Base-by-base conservation (phyloP, 2,113 vertebrate species). In the Myrmophylax atrothorax region DNA sequence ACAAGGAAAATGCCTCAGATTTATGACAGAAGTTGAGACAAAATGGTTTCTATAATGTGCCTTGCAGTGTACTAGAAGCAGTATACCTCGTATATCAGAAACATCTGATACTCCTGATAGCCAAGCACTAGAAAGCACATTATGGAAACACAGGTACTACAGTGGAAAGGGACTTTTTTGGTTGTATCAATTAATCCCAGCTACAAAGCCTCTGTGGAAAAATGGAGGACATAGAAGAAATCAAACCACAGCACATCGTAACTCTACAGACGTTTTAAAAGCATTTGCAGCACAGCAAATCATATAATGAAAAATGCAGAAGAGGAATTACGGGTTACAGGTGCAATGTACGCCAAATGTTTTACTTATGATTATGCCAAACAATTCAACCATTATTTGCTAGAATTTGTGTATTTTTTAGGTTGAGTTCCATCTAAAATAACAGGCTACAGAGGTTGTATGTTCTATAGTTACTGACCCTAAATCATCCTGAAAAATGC, bases 401-500 rank as follows among this genome's bases (percentile, higher is more conserved):
- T n/a, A 82, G 22, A 84, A 75, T 68, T 59, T 89, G 0, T n/a
- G 60, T 12, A 5, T 1, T 49, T 91, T 86, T 74, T 33, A 75
- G 20, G 7, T 8, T 38, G 49, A 62, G 9, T 49, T 81, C 38
- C 19, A 79, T 16, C 7, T n/a, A 55, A 75, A 90, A 10, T 58
- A 87, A 62, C 11, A 52, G 3, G 31, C 22, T 82, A 72, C 8
- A 68, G 8, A 64, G 5, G 3, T 23, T 68, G 29, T 12, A 44
- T 22, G 37, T 67, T 70, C 37, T 84, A 28, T 4, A 73, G 18
- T 66, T 76, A 84, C 97, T 95, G 93, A 99, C 99, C 99, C 98
- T 52, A 99, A 98, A 82, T 99, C 99, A 92, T 99, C 99, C 66
- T 99, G 99, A 97, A 99, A 99, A 92, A 99, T 98, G 96, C 98